Evolutionary conservation across 2,113 vertebrate species (phyloP).

Genomic region (Fulica atra): DNA sequence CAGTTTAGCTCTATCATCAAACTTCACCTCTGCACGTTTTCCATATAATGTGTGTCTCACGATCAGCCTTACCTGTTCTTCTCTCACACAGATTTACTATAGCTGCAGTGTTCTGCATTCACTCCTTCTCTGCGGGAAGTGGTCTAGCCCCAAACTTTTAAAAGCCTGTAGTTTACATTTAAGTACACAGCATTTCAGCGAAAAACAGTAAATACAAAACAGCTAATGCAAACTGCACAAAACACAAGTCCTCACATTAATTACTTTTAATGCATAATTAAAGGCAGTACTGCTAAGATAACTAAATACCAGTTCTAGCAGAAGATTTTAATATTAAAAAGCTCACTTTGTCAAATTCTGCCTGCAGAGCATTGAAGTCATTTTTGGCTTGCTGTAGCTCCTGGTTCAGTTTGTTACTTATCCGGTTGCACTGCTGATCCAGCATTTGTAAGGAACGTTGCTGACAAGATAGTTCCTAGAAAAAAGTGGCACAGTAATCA

Average conservation of each 20-base stretch:
- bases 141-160: neutral
- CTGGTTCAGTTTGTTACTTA: conserved; percentile 81
- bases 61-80: neutral
- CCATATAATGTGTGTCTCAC: neutral
- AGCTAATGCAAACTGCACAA: neutral
- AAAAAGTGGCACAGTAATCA: neutral
- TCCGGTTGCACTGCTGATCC: conserved; percentile 83
- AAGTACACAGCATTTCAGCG: neutral
- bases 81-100: neutral
- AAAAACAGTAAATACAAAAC: neutral
- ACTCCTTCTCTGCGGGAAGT: neutral
- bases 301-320: neutral
- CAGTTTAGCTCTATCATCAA: neutral
- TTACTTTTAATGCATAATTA: neutral
- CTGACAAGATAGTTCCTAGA: conserved; percentile 82
- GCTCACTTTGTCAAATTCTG: conserved; percentile 86
- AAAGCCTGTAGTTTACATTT: neutral
- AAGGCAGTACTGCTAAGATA: neutral
- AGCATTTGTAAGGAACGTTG: conserved; percentile 80
- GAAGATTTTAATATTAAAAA: neutral
- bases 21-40: neutral
- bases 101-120: neutral
- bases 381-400: conserved; percentile 89
- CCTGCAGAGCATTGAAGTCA: conserved; percentile 72
- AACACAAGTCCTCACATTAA: neutral